These are phyloP conservation scores for Alligator mississippiensis DNA, from an alignment of 2,113 vertebrate species.

Conservation along the genomic window DNA sequence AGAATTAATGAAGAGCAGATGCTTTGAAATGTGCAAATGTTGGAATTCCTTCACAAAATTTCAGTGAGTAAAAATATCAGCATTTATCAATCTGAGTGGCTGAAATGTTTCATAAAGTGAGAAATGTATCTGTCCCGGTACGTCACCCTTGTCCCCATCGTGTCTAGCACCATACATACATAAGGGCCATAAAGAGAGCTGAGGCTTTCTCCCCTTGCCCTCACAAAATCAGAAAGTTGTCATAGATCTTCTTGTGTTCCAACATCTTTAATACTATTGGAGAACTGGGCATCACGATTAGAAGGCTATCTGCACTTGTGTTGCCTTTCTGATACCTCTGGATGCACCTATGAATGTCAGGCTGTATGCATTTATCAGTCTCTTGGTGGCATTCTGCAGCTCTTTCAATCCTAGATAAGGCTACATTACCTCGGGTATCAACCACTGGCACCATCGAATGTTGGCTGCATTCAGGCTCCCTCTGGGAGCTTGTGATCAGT, in stretches of 20 bases:
- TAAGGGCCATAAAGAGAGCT: no score
- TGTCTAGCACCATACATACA: no score
- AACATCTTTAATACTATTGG: background rate
- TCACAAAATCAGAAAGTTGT: background rate
- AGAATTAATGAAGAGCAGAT: background rate
- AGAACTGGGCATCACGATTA: background rate
- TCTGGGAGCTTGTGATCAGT: background rate
- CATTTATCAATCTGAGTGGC: background rate
- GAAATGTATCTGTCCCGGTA: no score
- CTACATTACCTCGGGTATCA: background rate
- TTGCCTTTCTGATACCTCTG: background rate
- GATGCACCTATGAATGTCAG: background rate
- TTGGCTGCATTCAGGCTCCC: background rate
- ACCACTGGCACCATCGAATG: accelerated
- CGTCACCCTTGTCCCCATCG: no score
- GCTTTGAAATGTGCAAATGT: background rate
- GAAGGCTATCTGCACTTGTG: background rate
- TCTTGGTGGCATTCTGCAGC: accelerated
- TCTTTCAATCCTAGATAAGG: background rate
- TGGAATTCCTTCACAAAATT: background rate
- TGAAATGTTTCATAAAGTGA: background rate
- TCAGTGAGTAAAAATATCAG: background rate
- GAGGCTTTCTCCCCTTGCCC: accelerated
- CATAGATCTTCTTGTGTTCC: background rate
- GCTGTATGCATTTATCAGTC: background rate